phyloP scores from a whole-genome alignment of 2,797 vertebrate genomes.

The Anabacerthia variegaticeps region DNA sequence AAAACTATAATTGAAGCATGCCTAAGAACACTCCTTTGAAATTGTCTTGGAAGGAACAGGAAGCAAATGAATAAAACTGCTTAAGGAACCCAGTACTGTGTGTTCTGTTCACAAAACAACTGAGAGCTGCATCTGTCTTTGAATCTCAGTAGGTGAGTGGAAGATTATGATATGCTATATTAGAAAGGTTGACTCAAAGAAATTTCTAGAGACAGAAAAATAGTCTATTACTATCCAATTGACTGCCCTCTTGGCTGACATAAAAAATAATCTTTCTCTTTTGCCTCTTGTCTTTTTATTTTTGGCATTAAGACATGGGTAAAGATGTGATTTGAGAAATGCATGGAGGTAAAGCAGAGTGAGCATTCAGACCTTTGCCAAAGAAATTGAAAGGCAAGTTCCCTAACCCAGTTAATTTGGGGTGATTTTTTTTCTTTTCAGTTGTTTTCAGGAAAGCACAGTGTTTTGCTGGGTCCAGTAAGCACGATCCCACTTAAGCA shows the following conservation, averaged over 20 bases:
- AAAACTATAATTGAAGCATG: background rate
- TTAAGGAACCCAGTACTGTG: background rate
- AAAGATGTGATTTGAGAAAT: background rate
- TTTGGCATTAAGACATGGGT: background rate
- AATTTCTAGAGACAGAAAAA: background rate
- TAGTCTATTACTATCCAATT: background rate
- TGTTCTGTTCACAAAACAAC: background rate
- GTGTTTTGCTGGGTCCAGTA: background rate
- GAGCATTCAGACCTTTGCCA: background rate
- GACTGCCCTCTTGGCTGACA: background rate
- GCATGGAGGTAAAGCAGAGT: background rate
- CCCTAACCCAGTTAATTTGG: background rate
- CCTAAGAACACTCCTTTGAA: background rate
- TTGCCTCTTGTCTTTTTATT: background rate
- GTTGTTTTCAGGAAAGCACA: background rate
- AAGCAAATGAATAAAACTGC: background rate
- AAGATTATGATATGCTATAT: background rate
- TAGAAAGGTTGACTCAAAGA: background rate
- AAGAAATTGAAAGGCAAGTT: background rate
- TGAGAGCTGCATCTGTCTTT: background rate
- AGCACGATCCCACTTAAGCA: background rate
- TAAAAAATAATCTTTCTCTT: background rate
- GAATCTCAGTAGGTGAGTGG: background rate
- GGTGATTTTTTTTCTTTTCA: background rate
- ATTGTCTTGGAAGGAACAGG: background rate